Percentiles rank a stretch among this genome's conserved stretches.
Evolutionary conservation across 2,113 vertebrate genomes (phyloP).

Genomic region (Balaeniceps rex): DNA sequence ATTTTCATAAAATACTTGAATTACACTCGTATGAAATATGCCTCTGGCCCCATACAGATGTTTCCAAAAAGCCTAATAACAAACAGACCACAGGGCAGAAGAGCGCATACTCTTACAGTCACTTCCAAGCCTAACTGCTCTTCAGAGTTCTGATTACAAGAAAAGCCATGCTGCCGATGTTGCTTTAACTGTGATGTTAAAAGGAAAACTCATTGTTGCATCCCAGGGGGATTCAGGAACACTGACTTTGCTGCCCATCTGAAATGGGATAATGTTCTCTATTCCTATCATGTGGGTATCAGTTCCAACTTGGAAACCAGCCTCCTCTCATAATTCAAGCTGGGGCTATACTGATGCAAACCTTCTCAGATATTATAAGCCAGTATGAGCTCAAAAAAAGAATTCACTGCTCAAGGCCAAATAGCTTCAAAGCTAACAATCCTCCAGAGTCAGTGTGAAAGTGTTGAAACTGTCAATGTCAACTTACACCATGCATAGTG

Average conservation of each 20-base stretch:
- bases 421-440: conserved; percentile 97
- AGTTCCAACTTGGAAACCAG: conserved; percentile 73
- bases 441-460: conserved; percentile 87
- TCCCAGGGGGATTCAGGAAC: conserved; percentile 48
- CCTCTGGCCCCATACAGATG: conserved; percentile 55
- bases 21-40: conserved; percentile 69
- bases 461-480: conserved; percentile 94
- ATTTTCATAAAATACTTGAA: conserved; percentile 69
- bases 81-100: conserved; percentile 73
- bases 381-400: conserved; percentile 91
- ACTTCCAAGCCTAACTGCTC: conserved; percentile 46
- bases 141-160: conserved; percentile 42
- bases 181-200: conserved; percentile 62
- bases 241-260: conserved; percentile 64
- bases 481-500: conserved; percentile 85
- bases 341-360: conserved; percentile 71
- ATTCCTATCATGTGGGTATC: conserved; percentile 64
- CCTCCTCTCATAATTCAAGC: conserved; percentile 73
- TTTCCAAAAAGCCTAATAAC: conserved; percentile 71
- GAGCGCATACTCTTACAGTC: conserved; percentile 31
- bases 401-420: conserved; percentile 96
- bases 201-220: conserved; percentile 65
- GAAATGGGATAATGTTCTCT: conserved; percentile 64
- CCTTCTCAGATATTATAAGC: conserved; percentile 86
- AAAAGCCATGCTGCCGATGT: neutral